These are phyloP conservation scores for Drosophila bunnanda DNA, from an alignment of 2,888 invertebrate species.

Conservation along the genomic window DNA sequence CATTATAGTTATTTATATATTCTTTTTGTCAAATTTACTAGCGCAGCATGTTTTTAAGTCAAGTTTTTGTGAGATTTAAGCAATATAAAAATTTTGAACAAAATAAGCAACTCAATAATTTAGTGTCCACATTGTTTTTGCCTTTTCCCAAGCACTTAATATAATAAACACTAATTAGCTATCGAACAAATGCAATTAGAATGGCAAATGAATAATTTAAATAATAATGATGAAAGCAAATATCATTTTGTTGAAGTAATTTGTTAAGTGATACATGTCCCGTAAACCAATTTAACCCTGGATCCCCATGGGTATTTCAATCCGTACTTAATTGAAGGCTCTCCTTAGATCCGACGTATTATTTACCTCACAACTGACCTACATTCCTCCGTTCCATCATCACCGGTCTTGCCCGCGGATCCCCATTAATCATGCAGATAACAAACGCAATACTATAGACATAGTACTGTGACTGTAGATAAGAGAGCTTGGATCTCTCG, in stretches of 20 bases:
- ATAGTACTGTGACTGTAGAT: background rate
- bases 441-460: background rate
- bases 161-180: background rate
- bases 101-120: background rate
- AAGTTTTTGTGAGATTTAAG: background rate
- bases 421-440: slow-evolving; percentile 30
- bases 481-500: slow-evolving; percentile 12
- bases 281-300: background rate
- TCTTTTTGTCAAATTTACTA: too few species aligned
- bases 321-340: slow-evolving; percentile 10
- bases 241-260: background rate
- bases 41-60: background rate
- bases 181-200: background rate
- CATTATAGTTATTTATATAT: too few species aligned
- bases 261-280: background rate
- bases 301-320: slow-evolving; percentile 16
- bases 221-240: background rate
- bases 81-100: too few species aligned
- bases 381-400: slow-evolving; percentile 15
- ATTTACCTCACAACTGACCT: slow-evolving; percentile 26
- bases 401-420: slow-evolving; percentile 13
- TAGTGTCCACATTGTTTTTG: background rate
- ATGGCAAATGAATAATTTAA: slow-evolving; percentile 1
- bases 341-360: slow-evolving; percentile 12
- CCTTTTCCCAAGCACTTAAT: background rate